phyloP scores from a whole-genome alignment of 2,113 vertebrate species.

The Melanotaenia duboulayi region DNA sequence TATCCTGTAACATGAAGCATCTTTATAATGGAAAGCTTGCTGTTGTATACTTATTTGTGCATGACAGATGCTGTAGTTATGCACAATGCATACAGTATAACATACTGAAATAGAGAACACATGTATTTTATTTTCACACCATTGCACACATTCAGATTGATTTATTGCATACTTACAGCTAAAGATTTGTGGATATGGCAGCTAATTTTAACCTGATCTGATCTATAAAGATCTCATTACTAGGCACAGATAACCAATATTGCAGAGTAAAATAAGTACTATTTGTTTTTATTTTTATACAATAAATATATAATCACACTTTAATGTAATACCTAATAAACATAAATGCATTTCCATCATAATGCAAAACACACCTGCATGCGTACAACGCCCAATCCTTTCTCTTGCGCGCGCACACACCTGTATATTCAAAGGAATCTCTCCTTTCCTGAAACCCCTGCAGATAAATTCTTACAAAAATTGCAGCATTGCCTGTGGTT shows the following conservation, averaged over 20 bases:
- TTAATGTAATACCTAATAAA: too few species aligned
- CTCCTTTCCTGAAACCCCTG: slow-evolving; percentile 26
- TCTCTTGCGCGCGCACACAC: background rate
- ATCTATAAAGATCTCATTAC: background rate
- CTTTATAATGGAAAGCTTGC: background rate
- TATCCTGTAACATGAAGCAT: slow-evolving; percentile 9
- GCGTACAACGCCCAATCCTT: background rate
- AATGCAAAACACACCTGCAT: background rate
- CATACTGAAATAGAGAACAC: background rate
- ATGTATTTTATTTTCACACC: background rate
- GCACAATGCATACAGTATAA: background rate
- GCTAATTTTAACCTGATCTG: too few species aligned
- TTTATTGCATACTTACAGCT: background rate
- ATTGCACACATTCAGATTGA: background rate
- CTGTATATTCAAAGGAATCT: slow-evolving; percentile 51
- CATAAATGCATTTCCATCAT: too few species aligned
- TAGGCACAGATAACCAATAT: background rate
- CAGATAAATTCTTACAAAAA: slow-evolving; percentile 64
- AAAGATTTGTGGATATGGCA: background rate
- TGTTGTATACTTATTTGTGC: background rate
- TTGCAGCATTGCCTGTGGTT: slow-evolving; percentile 59
- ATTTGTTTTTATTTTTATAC: too few species aligned
- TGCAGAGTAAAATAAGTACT: too few species aligned
- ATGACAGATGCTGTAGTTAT: background rate
- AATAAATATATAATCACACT: background rate